Evolutionary conservation across 2,888 invertebrate genomes (phyloP), one percentile per base, ranked within the genome.

Genomic region (Pammene fasciana): DNA sequence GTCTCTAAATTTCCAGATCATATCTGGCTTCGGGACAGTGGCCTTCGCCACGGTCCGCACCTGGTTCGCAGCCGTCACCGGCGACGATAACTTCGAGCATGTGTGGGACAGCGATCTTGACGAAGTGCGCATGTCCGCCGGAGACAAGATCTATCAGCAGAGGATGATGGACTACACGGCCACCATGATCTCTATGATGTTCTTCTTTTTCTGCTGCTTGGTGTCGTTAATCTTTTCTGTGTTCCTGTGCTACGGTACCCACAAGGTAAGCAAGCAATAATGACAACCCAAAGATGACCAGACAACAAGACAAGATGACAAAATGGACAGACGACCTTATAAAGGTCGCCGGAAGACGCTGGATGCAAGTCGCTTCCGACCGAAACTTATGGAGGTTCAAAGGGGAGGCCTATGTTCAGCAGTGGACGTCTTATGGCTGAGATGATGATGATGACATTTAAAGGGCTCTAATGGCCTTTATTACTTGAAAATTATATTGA

Each of bases 241-340:
- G 5, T 60, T 73, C 50, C 72, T 74, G 14, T 70, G 72, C 54
- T 60, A 73, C 26, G 75, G 75, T 1, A 41, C 72, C 0, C 57
- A 52, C 13, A 74, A 73, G 71, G 75, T 71, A 14, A 41, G 26
- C 26, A 7, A 3, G 41, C 8, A 10, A 2, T 9, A 10, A 41
- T 8, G 41, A 10, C 10, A 9, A 6, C 4, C 4, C 36, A 36
- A 7, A 36, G 7, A 48, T 18, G 16, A 4, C 9, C 10, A 50
- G 0, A 13, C 50, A n/a, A n/a, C 0, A 46, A 46, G 7, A n/a
- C n/a, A n/a, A n/a, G n/a, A n/a, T n/a, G n/a, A n/a, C n/a, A n/a
- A n/a, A n/a, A n/a, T n/a, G n/a, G n/a, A n/a, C n/a, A n/a, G n/a
- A n/a, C n/a, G n/a, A n/a, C n/a, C n/a, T n/a, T n/a, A n/a, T n/a